Base-by-base conservation (phyloP, 2,888 invertebrate species). In the Cephus pulcher region DNA sequence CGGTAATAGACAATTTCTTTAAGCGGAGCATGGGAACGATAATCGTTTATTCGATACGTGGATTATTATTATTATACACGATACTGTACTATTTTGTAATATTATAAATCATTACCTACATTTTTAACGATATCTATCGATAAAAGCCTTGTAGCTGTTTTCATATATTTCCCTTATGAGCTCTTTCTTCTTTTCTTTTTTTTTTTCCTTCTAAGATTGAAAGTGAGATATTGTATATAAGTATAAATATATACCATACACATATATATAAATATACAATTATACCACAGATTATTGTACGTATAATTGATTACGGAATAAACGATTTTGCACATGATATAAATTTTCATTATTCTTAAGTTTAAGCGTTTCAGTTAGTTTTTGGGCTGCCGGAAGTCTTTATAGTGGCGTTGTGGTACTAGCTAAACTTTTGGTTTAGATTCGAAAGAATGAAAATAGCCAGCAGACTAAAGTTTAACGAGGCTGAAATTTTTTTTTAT, bases 221-320 rank as follows among this genome's bases (percentile, higher is more conserved):
- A 83, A 84, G 34, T 83, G 82, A 84, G 79, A 84, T 84, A 84
- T 81, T 80, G 78, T 81, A 74, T 69, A 73, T 74, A 76, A 40
- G 73, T 73, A 79, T 75, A 71, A 40, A 77, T 79, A 79, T 79
- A 30, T 68, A 69, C 34, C 78, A 79, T 81, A 81, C 81, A 79
- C 75, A 75, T 79, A 76, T 79, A 82, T 77, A 73, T 74, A 77
- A 77, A 71, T 78, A 84, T 80, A 74, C 79, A 86, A 80, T 82
- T 86, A 85, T 88, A 88, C 81, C 85, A 86, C 84, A 86, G 82
- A 87, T 87, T 86, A 88, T 87, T 86, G 85, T 88, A 87, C 84
- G 84, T 86, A 84, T 81, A 83, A 85, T 70, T 77, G 80, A 81
- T 84, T 83, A 85, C 78, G 78, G 84, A 84, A 88, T 89, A 86